Evolutionary conservation across 2,888 invertebrate genomes (phyloP), one percentile per base, ranked within the genome.

Genomic region (Meganola albula): DNA sequence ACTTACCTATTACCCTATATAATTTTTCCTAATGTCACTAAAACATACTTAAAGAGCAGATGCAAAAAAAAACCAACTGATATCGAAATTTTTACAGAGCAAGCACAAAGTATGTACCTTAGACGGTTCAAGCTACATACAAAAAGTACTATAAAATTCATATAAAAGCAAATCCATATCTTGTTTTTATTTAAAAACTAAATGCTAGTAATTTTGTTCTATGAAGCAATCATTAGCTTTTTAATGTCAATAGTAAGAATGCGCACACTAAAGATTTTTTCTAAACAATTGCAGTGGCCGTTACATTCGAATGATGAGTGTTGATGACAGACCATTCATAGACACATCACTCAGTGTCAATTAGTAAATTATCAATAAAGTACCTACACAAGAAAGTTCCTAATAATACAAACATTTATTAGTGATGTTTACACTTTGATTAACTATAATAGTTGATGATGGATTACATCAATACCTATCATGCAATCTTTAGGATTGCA

Each of bases 261-360:
- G 43, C 39, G 14, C 10, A 27, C 25, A 25, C 40, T 36, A 29
- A 37, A 37, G 32, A 36, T 45, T 38, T 51, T 51, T 46, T 39
- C 31, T 37, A 36, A 46, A 47, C 53, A 53, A 43, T 48, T 40
- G 35, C 34, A 29, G 27, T 36, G 41, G 28, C 39, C 36, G 47
- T 42, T 50, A 34, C 3, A 28, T 47, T 35, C 10, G 10, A 26
- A n/a, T n/a, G n/a, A n/a, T n/a, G n/a, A n/a, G n/a, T n/a, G n/a
- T n/a, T 35, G 44, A 37, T 45, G 41, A 45, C 41, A 40, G 37
- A 24, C 39, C 20, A 38, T 41, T 48, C 37, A 36, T 48, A 33
- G 22, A 32, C 36, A 39, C 40, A 53, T 53, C 39, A 44, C 34
- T 53, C 53, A 52, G 35, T 53, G 49, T 43, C 50, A 49, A 51